Percentiles rank a stretch among this genome's conserved stretches.
phyloP scores from a whole-genome alignment of 2,113 vertebrate species.

The Entelurus aequoreus region DNA sequence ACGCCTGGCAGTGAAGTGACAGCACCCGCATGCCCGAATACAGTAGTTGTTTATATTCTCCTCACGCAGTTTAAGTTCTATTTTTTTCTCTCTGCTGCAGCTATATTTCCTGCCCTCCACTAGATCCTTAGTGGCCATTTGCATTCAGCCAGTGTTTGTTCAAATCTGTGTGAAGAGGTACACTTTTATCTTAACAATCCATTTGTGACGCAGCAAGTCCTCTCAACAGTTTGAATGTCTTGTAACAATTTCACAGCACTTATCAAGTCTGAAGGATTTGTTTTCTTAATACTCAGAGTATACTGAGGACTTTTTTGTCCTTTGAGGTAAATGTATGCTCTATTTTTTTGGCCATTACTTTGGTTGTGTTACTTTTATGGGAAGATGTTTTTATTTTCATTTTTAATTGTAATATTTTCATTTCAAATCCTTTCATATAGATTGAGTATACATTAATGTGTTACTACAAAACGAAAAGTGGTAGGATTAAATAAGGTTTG shows the following conservation, averaged over 20 bases:
- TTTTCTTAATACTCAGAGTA: not conserved
- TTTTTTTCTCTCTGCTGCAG: conserved; percentile 5
- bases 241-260: not conserved
- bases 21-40: conserved; percentile 28
- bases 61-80: conserved; percentile 19
- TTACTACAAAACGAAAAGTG: no score
- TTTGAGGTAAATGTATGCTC: no score
- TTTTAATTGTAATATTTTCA: no score
- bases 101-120: conserved; percentile 16
- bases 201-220: not conserved
- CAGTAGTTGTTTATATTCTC: conserved; percentile 13
- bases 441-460: no score
- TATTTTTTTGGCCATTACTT: no score
- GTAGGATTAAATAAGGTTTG: no score
- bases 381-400: no score
- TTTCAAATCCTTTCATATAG: no score
- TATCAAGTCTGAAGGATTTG: not conserved
- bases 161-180: conserved; percentile 35
- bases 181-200: not conserved
- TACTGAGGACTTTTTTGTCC: no score
- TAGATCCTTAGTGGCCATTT: conserved; percentile 27
- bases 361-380: no score
- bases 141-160: conserved; percentile 31
- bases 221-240: conserved; percentile 9
- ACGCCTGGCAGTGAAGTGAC: conserved; percentile 11